Percentiles rank a stretch among this genome's conserved stretches.
These are phyloP conservation scores for Meiosimyza decipiens DNA, from an alignment of 2,888 invertebrate species.

Conservation along the genomic window DNA sequence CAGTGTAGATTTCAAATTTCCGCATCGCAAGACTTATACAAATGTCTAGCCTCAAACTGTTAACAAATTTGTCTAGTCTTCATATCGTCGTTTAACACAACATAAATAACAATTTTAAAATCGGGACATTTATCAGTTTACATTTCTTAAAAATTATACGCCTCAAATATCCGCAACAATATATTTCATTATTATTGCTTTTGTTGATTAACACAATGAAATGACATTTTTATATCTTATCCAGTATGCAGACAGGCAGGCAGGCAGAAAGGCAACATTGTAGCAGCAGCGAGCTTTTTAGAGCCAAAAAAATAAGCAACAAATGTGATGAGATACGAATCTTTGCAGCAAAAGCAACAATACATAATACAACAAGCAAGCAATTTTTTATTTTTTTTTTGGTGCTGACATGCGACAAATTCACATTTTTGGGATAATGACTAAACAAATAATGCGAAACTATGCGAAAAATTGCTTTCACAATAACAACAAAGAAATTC, in stretches of 20 bases:
- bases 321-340: background rate
- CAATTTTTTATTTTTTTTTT: conserved; percentile 19
- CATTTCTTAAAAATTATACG: conserved; percentile 28
- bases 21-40: too few relatives aligned
- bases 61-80: too few relatives aligned
- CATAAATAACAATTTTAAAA: background rate
- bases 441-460: conserved; percentile 40
- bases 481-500: conserved; percentile 36
- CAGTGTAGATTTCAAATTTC: too few relatives aligned
- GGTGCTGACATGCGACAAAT: conserved; percentile 33
- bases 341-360: conserved; percentile 35
- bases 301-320: conserved; percentile 1
- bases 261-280: background rate
- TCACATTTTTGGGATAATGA: conserved; percentile 30
- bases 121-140: background rate
- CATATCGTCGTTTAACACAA: background rate
- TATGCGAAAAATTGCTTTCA: conserved; percentile 39
- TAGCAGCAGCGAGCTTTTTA: background rate
- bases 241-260: conserved; percentile 24
- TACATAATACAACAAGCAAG: conserved; percentile 19
- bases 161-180: conserved; percentile 22
- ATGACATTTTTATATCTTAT: conserved; percentile 25
- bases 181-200: conserved; percentile 23
- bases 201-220: conserved; percentile 21
- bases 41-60: too few relatives aligned